Evolutionary conservation across 2,888 invertebrate genomes (phyloP), one percentile per base, ranked within the genome.

Genomic region (Tipula unca): DNA sequence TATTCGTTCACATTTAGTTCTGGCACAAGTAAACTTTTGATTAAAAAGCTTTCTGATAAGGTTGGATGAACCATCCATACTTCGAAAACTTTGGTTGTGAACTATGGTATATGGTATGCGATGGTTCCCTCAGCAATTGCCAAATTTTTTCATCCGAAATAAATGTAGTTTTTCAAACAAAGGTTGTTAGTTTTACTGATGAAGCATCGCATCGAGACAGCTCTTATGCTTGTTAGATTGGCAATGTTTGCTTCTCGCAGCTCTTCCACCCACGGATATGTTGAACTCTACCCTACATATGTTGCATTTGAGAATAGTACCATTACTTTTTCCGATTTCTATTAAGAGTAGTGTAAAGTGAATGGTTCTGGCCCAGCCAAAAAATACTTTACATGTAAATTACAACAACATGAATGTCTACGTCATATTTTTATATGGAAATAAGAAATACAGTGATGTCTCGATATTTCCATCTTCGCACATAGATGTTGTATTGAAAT

Each of bases 61-160:
- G 85, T 86, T 86, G 82, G 29, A 85, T 14, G 85, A 82, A 25
- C 86, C 42, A 48, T 86, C 86, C 86, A 86, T 86, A 84, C 86
- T 87, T 39, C 84, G 86, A 85, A 87, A 86, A 85, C 87, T 87
- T 86, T 86, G 86, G 85, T 86, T 86, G 84, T 32, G 3, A 32
- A 5, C 32, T 32, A 85, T 82, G 29, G 39, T 86, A 36, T 86
- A n/a, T n/a, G 86, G 85, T 85, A 86, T 39, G 86, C 69, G 84
- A 86, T 84, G 35, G 85, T 82, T 69, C 86, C 85, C 85, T 86
- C 86, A 32, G 3, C 32, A 32, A 83, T 32, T n/a, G n/a, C n/a
- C n/a, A n/a, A n/a, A n/a, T n/a, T n/a, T n/a, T n/a, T n/a, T n/a
- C n/a, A n/a, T n/a, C n/a, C n/a, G n/a, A n/a, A n/a, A n/a, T n/a